A percentile compares a stretch with the other conserved stretches of the same genome.
Evolutionary conservation across 2,113 vertebrate species (phyloP).

Genomic region (Lagenorhynchus albirostris): DNA sequence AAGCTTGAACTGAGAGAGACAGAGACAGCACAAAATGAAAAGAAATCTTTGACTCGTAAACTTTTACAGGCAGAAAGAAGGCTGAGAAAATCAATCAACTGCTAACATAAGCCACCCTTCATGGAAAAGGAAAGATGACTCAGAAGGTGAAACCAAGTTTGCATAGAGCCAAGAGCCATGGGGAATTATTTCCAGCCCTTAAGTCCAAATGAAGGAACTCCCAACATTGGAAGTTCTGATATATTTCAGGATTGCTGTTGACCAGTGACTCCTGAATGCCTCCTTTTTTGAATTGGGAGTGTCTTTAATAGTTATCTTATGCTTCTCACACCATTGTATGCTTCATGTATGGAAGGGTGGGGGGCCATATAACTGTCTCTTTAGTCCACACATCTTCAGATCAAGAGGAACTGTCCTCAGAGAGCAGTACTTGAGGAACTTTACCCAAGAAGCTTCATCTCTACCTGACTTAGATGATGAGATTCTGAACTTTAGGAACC

Average conservation of each 20-base stretch:
- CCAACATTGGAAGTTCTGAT: background rate
- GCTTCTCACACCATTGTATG: background rate
- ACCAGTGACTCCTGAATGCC: background rate
- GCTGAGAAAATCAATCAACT: too few relatives aligned
- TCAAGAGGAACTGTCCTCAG: background rate
- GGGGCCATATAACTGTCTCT: background rate
- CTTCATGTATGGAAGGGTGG: background rate
- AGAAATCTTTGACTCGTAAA: too few relatives aligned
- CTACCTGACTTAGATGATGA: background rate
- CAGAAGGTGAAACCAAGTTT: too few relatives aligned
- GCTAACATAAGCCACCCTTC: too few relatives aligned
- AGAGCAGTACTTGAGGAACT: background rate
- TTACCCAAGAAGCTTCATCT: background rate
- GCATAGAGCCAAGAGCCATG: background rate
- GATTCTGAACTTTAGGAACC: background rate
- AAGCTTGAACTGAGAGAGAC: background rate
- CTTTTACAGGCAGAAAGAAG: too few relatives aligned
- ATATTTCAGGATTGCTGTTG: background rate
- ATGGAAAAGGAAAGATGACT: too few relatives aligned
- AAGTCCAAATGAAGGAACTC: background rate
- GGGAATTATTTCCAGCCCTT: background rate
- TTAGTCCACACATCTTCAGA: background rate
- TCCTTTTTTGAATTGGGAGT: background rate
- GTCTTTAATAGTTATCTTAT: background rate
- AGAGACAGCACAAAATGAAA: background rate